Conservation (phyloP, 2,888 invertebrate species). For the Platerodrilus igneus region DNA sequence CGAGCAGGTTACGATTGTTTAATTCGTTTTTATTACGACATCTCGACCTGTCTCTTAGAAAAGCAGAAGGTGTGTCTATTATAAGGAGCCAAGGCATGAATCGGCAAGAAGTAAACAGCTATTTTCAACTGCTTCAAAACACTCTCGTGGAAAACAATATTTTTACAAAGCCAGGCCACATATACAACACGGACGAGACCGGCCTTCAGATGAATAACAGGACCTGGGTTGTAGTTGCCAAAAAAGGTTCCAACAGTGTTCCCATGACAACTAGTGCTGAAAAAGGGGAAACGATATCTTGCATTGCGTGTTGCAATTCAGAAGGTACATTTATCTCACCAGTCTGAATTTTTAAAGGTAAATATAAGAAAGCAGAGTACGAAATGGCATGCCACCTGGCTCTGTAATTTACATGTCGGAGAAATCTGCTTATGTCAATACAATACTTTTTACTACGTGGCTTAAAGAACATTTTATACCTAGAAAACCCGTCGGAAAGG, state of each 20-base stretch:
- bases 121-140: slow-evolving; percentile 17
- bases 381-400: slow-evolving; percentile 23
- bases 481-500: slow-evolving; percentile 16
- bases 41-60: slow-evolving; percentile 29
- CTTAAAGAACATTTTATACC: slow-evolving; percentile 19
- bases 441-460: slow-evolving; percentile 30
- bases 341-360: slow-evolving; percentile 30
- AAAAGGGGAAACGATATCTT: slow-evolving; percentile 32
- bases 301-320: slow-evolving; percentile 35
- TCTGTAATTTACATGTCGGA: slow-evolving; percentile 29
- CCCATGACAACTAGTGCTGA: slow-evolving; percentile 32
- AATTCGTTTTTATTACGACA: slow-evolving; percentile 28
- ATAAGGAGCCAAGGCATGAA: slow-evolving; percentile 26
- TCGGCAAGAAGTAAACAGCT: too few species aligned
- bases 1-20: too few species aligned
- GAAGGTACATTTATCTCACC: slow-evolving; percentile 32
- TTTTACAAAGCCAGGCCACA: slow-evolving; percentile 30
- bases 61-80: slow-evolving; percentile 35
- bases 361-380: slow-evolving; percentile 28
- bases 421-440: slow-evolving; percentile 33
- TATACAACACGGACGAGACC: slow-evolving; percentile 34
- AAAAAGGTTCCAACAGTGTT: slow-evolving; percentile 37
- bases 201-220: slow-evolving; percentile 40
- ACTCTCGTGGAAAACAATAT: slow-evolving; percentile 30
- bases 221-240: slow-evolving; percentile 38